Evolutionary conservation across 2,888 invertebrate species (phyloP).

Genomic region (Stramonita haemastoma): DNA sequence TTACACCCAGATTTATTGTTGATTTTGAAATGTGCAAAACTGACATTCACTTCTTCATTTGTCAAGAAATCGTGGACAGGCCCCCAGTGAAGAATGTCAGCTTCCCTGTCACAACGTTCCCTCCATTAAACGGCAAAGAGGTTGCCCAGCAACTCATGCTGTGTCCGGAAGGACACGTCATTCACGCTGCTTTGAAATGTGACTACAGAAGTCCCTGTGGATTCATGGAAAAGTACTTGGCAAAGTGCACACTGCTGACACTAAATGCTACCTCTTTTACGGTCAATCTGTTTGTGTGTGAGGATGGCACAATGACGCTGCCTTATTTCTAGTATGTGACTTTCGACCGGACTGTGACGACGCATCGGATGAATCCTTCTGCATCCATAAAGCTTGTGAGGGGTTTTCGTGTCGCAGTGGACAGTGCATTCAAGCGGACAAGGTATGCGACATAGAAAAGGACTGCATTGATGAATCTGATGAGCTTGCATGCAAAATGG

Average conservation of each 20-base stretch:
- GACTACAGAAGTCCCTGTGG: constrained; percentile 22
- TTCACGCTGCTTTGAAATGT: constrained; percentile 20
- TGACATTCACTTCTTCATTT: neutral
- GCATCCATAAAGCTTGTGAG: neutral
- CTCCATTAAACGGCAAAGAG: neutral
- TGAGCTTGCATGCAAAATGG: neutral
- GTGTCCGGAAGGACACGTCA: constrained; percentile 26
- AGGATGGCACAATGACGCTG: constrained; percentile 17
- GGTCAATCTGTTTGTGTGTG: constrained; percentile 5
- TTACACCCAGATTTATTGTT: neutral
- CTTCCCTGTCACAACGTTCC: neutral
- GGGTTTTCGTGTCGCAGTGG: constrained; percentile 20
- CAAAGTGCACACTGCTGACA: neutral
- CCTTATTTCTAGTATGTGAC: constrained; percentile 35
- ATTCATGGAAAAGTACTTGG: neutral
- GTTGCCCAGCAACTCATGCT: neutral
- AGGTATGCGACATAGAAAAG: neutral
- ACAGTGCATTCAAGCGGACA: constrained; percentile 17
- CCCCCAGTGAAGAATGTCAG: neutral
- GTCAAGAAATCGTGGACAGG: neutral
- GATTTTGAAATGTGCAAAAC: neutral
- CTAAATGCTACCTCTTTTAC: neutral
- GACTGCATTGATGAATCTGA: constrained; percentile 37
- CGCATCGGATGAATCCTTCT: constrained; percentile 33
- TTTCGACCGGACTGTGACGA: constrained; percentile 31